Evolutionary conservation across 2,797 vertebrate genomes (phyloP).

Genomic region (Danio jaintianensis): DNA sequence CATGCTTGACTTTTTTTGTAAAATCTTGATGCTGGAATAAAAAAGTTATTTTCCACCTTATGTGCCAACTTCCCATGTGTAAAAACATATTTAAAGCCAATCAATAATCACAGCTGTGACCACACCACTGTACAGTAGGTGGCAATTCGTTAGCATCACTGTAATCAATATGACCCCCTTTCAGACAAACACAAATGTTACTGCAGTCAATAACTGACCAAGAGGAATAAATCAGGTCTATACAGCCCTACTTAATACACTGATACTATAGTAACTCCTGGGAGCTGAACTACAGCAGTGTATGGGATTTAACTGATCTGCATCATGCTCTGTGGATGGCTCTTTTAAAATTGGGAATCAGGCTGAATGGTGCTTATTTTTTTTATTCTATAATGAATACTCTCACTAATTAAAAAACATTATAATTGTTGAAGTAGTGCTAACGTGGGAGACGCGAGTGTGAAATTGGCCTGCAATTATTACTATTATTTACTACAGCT

Average conservation of each 20-base stretch:
- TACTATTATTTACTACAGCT: no score
- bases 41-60: not conserved
- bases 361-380: not conserved
- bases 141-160: conserved; percentile 19
- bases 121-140: conserved; percentile 6
- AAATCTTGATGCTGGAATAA: not conserved
- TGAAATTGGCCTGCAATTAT: not conserved
- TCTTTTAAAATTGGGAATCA: conserved; percentile 50
- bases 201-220: conserved; percentile 72
- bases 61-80: not conserved
- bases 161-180: conserved; percentile 39
- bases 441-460: not conserved
- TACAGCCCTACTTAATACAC: conserved; percentile 74
- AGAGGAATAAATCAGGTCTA: conserved; percentile 78
- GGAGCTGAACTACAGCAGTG: conserved; percentile 40
- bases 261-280: conserved; percentile 66
- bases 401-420: not conserved
- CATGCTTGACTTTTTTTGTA: not conserved
- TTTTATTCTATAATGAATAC: not conserved
- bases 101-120: conserved; percentile 20
- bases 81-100: conserved; percentile 27
- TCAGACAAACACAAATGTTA: conserved; percentile 29
- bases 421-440: not conserved
- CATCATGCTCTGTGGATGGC: conserved; percentile 28
- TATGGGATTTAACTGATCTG: conserved; percentile 58